A percentile compares a stretch with the other conserved stretches of the same genome.
Conservation (phyloP, 2,113 vertebrate genomes). For the Caranx ignobilis region DNA sequence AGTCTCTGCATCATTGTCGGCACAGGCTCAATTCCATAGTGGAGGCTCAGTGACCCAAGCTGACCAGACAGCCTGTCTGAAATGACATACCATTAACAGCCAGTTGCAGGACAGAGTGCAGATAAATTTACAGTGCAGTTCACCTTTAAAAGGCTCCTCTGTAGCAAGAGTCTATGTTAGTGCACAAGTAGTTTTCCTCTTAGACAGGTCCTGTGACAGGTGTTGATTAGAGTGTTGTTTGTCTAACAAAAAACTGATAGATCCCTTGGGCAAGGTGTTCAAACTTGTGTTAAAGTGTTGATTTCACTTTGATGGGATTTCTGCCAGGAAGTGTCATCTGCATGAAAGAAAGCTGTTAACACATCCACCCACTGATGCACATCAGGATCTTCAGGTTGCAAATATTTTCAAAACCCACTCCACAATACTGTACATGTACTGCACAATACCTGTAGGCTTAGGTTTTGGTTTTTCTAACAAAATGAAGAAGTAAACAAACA, state of each 20-base stretch:
- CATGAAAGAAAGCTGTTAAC: not conserved
- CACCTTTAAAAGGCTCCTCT: not conserved
- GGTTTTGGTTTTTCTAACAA: not conserved
- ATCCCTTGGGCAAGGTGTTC: not conserved
- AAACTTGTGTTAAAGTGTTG: not conserved
- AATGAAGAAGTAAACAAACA: not conserved
- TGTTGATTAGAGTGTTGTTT: constrained; percentile 10
- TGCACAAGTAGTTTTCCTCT: not conserved
- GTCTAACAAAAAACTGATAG: not conserved
- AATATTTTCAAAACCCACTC: not conserved
- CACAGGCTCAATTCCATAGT: constrained; percentile 6
- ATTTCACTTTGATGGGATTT: not conserved
- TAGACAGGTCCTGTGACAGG: not conserved
- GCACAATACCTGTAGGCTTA: no score
- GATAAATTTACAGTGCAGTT: not conserved
- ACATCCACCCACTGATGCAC: not conserved
- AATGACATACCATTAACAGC: not conserved
- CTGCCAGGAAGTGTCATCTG: not conserved
- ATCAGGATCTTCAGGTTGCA: not conserved
- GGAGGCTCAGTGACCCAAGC: constrained; percentile 4
- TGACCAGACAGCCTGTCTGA: not conserved
- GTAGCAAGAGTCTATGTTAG: not conserved
- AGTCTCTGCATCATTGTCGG: rapidly evolving
- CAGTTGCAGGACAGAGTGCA: not conserved
- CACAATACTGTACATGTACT: not conserved